phyloP scores from a whole-genome alignment of 2,888 invertebrate genomes.

The Slavum lentiscoides region DNA sequence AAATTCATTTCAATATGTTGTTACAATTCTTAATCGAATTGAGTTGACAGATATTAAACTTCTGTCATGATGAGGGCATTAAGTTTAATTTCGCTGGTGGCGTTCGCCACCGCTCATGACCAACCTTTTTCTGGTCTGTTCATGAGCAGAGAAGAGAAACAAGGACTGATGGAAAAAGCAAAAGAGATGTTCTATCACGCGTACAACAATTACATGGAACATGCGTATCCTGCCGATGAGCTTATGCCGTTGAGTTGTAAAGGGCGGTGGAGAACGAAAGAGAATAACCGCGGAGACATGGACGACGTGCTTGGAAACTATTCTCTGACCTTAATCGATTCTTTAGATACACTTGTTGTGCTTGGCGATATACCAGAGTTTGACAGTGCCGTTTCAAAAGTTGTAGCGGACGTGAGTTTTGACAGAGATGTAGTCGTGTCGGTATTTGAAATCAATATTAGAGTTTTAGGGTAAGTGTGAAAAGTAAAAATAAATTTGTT shows the following conservation, averaged over 20 bases:
- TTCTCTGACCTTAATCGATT: constrained; percentile 92
- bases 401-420: constrained; percentile 85
- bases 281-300: constrained; percentile 91
- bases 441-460: constrained; percentile 97
- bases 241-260: constrained; percentile 95
- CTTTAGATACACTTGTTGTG: constrained; percentile 88
- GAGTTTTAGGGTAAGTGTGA: constrained; percentile 84
- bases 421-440: constrained; percentile 94
- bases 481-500: no score
- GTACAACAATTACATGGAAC: constrained; percentile 92
- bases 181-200: constrained; percentile 97
- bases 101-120: constrained; percentile 31
- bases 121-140: constrained; percentile 40
- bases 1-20: constrained; percentile 31
- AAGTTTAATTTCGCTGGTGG: constrained; percentile 19
- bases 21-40: constrained; percentile 4
- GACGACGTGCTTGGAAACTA: constrained; percentile 97
- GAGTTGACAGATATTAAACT: constrained; percentile 40
- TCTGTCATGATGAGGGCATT: constrained; percentile 25
- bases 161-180: constrained; percentile 69
- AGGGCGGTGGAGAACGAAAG: constrained; percentile 86
- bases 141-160: constrained; percentile 50
- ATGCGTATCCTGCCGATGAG: constrained; percentile 98
- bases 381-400: constrained; percentile 83
- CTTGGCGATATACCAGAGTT: constrained; percentile 93